Evolutionary conservation across 2,797 vertebrate species (phyloP), one percentile per base, ranked within the genome.

Genomic region (Gymnothorax reevesii): DNA sequence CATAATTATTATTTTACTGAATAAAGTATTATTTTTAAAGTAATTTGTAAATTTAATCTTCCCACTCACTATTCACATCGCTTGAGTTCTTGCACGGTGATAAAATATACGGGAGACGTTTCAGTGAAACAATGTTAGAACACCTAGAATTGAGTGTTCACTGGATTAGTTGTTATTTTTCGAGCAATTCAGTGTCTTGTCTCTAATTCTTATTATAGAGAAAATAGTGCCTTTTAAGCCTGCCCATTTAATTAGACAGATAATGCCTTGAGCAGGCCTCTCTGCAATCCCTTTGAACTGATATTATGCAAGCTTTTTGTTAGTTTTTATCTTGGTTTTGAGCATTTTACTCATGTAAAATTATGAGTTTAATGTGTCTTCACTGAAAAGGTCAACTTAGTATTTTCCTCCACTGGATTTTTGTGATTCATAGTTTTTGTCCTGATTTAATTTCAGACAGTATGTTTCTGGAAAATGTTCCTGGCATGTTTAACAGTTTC

Each of bases 11-110:
- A 91, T 89, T 92, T 91, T 93, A 87, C 87, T 92, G 82, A 95
- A 95, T 95, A 95, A 95, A 95, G 85, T 62, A 12, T 85, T 88
- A 89, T 94, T 94, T 94, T 92, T 92, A 91, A 93, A 77, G 84
- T 87, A 73, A 88, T 87, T 88, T 33, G 84, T 59, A 84, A 71
- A 64, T 83, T 57, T 15, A 85, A 85, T 87, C 88, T 5, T 54
- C 64, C 60, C 15, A 86, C 62, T 86, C 54, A 15, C 49, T 25
- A 12, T 49, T 49, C 52, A 55, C 52, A 7, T 33, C 33, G 2
- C 5, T 22, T 27, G 33, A 33, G 15, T 80, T 22, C 17, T 55
- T 55, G n/a, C 4, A 52, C 54, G 17, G 75, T 52, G 17, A 6
- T 55, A 54, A 54, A 7, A 20, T 22, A 22, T 22, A 80, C 6